phyloP scores from a whole-genome alignment of 2,888 invertebrate species.

The Spodoptera picta region DNA sequence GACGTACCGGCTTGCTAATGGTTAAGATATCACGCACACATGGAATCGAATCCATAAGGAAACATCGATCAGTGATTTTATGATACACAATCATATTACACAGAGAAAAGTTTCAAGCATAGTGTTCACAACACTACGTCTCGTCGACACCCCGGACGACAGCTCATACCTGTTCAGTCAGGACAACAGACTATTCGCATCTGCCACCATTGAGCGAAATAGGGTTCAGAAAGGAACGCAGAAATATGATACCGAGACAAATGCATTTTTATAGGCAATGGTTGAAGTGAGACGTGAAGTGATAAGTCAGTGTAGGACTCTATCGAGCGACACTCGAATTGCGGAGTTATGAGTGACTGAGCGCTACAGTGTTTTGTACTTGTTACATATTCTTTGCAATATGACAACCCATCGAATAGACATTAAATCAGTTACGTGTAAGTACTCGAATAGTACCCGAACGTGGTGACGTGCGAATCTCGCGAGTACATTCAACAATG shows the following conservation, averaged over 20 bases:
- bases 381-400: constrained; percentile 69
- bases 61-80: constrained; percentile 36
- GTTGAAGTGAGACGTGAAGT: constrained; percentile 55
- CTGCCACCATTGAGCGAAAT: constrained; percentile 25
- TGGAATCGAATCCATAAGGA: constrained; percentile 49
- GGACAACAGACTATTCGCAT: constrained; percentile 33
- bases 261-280: constrained; percentile 41
- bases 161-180: constrained; percentile 21
- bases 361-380: constrained; percentile 70
- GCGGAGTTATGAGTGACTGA: constrained; percentile 55
- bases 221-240: constrained; percentile 36
- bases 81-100: constrained; percentile 43
- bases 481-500: constrained; percentile 74
- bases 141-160: constrained; percentile 9
- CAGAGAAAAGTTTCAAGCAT: constrained; percentile 37
- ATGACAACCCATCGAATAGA: constrained; percentile 85
- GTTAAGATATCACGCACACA: constrained; percentile 23
- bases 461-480: constrained; percentile 79
- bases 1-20: constrained; percentile 81
- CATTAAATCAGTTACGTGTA: constrained; percentile 72
- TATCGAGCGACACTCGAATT: constrained; percentile 50
- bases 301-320: constrained; percentile 58
- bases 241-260: constrained; percentile 44
- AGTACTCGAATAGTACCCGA: constrained; percentile 76
- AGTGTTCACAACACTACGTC: constrained; percentile 34